A percentile compares a stretch with the other conserved stretches of the same genome.
Conservation (phyloP, 2,888 invertebrate genomes). For the Coremacera marginata region DNA sequence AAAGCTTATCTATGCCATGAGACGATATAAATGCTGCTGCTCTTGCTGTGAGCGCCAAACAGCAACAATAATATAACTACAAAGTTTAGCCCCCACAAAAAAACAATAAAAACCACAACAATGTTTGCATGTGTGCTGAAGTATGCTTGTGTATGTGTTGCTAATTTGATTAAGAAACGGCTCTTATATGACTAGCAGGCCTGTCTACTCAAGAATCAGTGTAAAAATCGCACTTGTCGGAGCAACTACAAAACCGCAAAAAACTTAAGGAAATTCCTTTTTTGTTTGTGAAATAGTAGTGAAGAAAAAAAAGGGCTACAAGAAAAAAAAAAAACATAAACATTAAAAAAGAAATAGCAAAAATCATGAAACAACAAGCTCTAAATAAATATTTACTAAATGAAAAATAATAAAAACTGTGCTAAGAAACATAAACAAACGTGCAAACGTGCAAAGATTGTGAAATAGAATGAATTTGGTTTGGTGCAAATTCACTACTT, state of each 20-base stretch:
- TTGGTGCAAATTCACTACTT: slow-evolving; percentile 47
- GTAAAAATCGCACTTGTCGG: slow-evolving; percentile 61
- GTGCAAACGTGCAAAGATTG: slow-evolving; percentile 25
- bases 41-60: not conserved
- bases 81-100: not conserved
- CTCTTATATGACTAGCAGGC: slow-evolving; percentile 54
- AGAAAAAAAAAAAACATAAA: slow-evolving; percentile 22
- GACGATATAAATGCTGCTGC: not conserved
- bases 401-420: slow-evolving; percentile 36
- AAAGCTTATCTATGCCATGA: not conserved
- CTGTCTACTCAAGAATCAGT: slow-evolving; percentile 57
- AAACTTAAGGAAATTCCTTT: slow-evolving; percentile 2
- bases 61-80: not conserved
- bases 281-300: slow-evolving; percentile 24
- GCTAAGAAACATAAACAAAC: not conserved
- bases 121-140: not conserved
- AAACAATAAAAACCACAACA: not conserved
- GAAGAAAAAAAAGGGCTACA: slow-evolving; percentile 15
- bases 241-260: slow-evolving; percentile 51
- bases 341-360: slow-evolving; percentile 16
- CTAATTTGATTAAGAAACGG: slow-evolving; percentile 58
- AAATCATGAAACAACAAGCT: not conserved
- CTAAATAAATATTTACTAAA: not conserved
- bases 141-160: slow-evolving; percentile 41
- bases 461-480: slow-evolving; percentile 56